Conservation (phyloP, 1,140 invertebrate species). For the Carposina sasakii region DNA sequence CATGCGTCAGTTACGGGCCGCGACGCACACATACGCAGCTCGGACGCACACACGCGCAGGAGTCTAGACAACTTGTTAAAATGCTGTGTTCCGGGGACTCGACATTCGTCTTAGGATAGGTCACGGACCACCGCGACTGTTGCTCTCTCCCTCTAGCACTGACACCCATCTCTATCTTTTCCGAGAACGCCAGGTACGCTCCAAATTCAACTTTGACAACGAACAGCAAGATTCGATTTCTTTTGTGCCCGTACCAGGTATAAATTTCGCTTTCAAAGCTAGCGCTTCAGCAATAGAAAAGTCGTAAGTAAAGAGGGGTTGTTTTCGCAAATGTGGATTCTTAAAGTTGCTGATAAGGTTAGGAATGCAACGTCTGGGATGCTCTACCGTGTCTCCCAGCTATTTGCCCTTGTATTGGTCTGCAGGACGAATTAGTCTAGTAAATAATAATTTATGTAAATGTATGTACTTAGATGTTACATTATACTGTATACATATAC, state of each 20-base stretch:
- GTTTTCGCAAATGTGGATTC: not conserved
- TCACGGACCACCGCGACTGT: slow-evolving; percentile 59
- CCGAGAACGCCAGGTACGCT: slow-evolving; percentile 13
- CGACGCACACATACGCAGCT: slow-evolving; percentile 29
- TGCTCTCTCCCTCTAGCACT: slow-evolving; percentile 37
- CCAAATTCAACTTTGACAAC: slow-evolving; percentile 31
- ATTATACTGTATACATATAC: too few species aligned
- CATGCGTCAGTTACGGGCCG: not conserved
- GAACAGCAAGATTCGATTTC: slow-evolving; percentile 26
- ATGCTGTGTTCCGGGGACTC: slow-evolving; percentile 66
- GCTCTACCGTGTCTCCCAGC: slow-evolving; percentile 55
- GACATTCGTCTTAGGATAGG: slow-evolving; percentile 69
- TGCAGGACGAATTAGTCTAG: slow-evolving; percentile 65
- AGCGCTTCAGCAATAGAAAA: not conserved
- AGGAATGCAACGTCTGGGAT: slow-evolving; percentile 15
- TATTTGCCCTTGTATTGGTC: slow-evolving; percentile 59
- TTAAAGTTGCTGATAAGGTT: slow-evolving; percentile 23
- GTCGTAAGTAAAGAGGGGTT: too few species aligned
- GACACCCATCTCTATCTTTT: not conserved
- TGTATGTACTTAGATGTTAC: too few species aligned
- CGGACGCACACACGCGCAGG: slow-evolving; percentile 38
- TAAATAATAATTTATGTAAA: slow-evolving; percentile 71
- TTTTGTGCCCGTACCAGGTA: slow-evolving; percentile 35
- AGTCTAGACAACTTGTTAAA: slow-evolving; percentile 68
- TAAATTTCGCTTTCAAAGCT: slow-evolving; percentile 69